Evolutionary conservation across 1,140 invertebrate genomes (phyloP).

Genomic region (Caenorhabditis brenneri): DNA sequence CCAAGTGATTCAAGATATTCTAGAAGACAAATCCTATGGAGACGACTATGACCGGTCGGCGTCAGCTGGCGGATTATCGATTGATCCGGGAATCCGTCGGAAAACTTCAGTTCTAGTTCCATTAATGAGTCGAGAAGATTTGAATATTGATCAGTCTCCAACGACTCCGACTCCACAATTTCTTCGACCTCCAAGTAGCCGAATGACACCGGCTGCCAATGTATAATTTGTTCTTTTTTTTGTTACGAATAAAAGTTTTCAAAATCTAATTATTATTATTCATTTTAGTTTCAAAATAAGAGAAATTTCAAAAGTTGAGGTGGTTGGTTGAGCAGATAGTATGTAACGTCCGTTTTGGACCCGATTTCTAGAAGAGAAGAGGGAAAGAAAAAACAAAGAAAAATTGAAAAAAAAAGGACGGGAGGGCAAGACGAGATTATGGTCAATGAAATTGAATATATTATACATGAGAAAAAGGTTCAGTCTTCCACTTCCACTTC

Average conservation of each 20-base stretch:
- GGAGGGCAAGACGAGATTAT: conserved; percentile 36
- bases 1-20: conserved; percentile 28
- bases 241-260: not conserved
- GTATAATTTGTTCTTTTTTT: not conserved
- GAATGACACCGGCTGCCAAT: not conserved
- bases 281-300: too few species aligned
- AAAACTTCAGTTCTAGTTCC: conserved; percentile 66
- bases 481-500: too few species aligned
- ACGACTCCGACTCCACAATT: conserved; percentile 9
- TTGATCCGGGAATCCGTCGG: conserved; percentile 39
- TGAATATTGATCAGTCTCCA: conserved; percentile 4
- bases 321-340: too few species aligned
- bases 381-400: too few species aligned
- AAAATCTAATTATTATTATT: too few species aligned
- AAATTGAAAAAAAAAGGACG: too few species aligned
- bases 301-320: too few species aligned
- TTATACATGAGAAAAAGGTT: too few species aligned
- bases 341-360: too few species aligned
- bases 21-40: conserved; percentile 14
- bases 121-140: conserved; percentile 60
- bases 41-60: conserved; percentile 34
- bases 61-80: conserved; percentile 37
- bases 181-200: conserved; percentile 46
- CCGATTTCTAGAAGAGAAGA: too few species aligned
- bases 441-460: not conserved